Conservation (phyloP, 1,140 invertebrate species). For the Cheumatopsyche charites region DNA sequence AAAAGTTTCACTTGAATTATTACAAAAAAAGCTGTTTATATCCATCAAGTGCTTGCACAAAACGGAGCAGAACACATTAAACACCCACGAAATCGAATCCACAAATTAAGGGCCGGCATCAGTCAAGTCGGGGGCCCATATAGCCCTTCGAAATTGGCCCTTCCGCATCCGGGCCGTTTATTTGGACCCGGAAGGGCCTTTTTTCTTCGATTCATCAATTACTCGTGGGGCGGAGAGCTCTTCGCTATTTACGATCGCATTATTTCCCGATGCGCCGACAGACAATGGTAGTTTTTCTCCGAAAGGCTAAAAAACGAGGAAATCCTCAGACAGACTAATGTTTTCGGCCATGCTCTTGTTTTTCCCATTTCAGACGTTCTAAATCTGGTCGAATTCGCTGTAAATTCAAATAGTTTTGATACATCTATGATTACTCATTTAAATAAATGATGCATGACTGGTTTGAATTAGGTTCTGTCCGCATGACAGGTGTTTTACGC, state of each 20-base stretch:
- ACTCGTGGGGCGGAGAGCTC: slow-evolving; percentile 7
- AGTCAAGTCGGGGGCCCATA: too few species aligned
- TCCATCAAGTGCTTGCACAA: too few species aligned
- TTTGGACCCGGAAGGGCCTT: not conserved
- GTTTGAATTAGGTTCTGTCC: too few species aligned
- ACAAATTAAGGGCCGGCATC: too few species aligned
- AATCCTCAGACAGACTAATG: slow-evolving; percentile 27
- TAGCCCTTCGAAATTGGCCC: not conserved
- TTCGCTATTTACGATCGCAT: slow-evolving; percentile 20
- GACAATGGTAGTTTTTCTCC: slow-evolving; percentile 24
- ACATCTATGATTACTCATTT: not conserved
- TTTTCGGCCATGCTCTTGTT: slow-evolving; percentile 18
- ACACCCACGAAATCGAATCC: too few species aligned
- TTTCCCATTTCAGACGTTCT: slow-evolving; percentile 16
- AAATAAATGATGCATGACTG: too few species aligned
- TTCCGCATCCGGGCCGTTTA: slow-evolving; percentile 7
- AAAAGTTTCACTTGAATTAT: too few species aligned
- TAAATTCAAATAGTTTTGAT: not conserved
- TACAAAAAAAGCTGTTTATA: too few species aligned
- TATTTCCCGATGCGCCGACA: slow-evolving; percentile 20
- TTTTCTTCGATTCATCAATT: slow-evolving; percentile 24
- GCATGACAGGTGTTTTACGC: too few species aligned
- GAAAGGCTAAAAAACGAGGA: slow-evolving; percentile 1
- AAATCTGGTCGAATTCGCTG: not conserved
- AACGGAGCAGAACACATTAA: too few species aligned